Base-by-base conservation (phyloP, 1,140 invertebrate species). In the Aphis gossypii region DNA sequence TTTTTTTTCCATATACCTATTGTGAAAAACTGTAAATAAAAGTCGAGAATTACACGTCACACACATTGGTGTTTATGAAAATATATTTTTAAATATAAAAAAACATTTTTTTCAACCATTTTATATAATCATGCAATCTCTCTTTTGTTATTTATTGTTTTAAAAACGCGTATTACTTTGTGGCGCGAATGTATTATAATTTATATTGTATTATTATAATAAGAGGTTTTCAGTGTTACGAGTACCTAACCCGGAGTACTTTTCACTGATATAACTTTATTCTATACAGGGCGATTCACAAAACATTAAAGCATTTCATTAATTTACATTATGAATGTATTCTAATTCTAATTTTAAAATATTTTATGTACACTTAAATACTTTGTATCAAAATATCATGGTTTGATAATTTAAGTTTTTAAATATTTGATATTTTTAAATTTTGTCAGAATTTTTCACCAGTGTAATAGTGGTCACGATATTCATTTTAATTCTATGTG, bases 61-160 rank as follows among this genome's bases (percentile, higher is more conserved):
- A 76, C 14, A n/a, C 60, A 76, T 76, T 35, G 14, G n/a, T n/a
- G 18, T 76, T n/a, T 68, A 68, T 76, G 14, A 35, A n/a, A n/a
- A 76, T 76, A n/a, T 76, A 76, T n/a, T n/a, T 76, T 76, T 76
- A n/a, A n/a, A 76, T 18, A 6, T 18, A 76, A n/a, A 76, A 68
- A 9, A 76, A 46, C 1, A 46, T 46, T n/a, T 68, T 68, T 68
- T 68, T 76, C n/a, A 14, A 76, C 60, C 60, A 18, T 76, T 30
- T 60, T n/a, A n/a, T n/a, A n/a, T n/a, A 76, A n/a, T n/a, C 60
- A n/a, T n/a, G n/a, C 14, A 76, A 76, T 76, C 60, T 76, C n/a
- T 76, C n/a, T n/a, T 76, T 76, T 76, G n/a, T 76, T 76, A 76
- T 76, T 76, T 76, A 76, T 76, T 76, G 60, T 76, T 76, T 76